These are phyloP conservation scores for Eubasilissa regina DNA, from an alignment of 1,140 invertebrate species.

Conservation along the genomic window DNA sequence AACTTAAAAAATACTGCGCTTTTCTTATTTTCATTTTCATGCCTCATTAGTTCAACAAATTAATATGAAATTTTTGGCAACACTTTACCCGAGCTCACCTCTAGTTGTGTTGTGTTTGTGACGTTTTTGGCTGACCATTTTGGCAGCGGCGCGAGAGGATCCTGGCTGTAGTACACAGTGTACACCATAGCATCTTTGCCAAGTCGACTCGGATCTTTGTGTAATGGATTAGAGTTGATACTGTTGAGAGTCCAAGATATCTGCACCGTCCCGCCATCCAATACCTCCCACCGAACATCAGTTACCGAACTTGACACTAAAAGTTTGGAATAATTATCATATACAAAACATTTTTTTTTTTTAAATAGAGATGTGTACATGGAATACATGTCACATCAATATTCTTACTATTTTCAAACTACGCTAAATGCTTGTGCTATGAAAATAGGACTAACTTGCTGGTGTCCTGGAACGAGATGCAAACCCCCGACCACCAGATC, in stretches of 20 bases:
- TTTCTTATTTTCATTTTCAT: too few species aligned
- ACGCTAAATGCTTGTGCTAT: too few species aligned
- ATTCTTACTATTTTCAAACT: too few species aligned
- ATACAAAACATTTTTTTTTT: too few species aligned
- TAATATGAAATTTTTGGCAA: conserved; percentile 20
- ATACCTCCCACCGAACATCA: conserved; percentile 54
- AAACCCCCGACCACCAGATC: too few species aligned
- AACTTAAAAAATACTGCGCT: too few species aligned
- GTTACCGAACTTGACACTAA: conserved; percentile 50
- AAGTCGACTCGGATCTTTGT: neutral
- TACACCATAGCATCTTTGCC: conserved; percentile 52
- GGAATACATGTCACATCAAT: too few species aligned
- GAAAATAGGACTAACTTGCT: too few species aligned
- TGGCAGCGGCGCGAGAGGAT: conserved; percentile 62
- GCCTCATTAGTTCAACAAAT: too few species aligned
- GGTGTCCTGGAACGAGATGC: too few species aligned
- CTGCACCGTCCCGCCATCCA: conserved; percentile 46
- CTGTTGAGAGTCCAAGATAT: conserved; percentile 51
- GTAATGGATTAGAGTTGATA: neutral
- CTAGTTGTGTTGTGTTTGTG: conserved; percentile 60
- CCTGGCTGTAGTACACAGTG: conserved; percentile 63
- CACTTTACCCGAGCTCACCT: conserved; percentile 61
- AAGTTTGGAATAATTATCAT: conserved; percentile 44
- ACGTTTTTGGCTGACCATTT: conserved; percentile 63
- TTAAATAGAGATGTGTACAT: too few species aligned